Conservation (phyloP, 1,140 invertebrate species). For the Drosophila guanche region DNA sequence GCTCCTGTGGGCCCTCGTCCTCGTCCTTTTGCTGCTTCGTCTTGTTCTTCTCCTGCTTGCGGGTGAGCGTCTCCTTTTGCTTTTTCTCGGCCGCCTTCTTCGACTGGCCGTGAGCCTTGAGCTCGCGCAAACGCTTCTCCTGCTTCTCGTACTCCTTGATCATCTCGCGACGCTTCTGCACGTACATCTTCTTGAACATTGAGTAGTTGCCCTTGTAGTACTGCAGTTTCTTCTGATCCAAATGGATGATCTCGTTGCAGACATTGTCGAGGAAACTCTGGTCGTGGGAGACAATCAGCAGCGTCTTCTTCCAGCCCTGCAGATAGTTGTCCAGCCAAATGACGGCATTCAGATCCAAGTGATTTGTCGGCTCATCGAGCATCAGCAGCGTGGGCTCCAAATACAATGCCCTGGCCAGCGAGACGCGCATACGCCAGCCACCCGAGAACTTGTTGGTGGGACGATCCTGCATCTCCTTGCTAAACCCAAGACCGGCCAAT, state of each 20-base stretch:
- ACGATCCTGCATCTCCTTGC: conserved; percentile 95
- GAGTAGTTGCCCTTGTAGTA: conserved; percentile 99
- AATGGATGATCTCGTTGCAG: conserved; percentile 99
- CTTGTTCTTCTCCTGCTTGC: conserved; percentile 97
- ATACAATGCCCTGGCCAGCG: conserved; percentile 94
- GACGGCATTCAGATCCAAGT: conserved; percentile 98
- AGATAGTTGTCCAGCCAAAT: conserved; percentile 99
- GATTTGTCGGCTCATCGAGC: conserved; percentile 98
- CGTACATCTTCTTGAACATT: conserved; percentile 99
- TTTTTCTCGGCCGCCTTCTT: conserved; percentile 98
- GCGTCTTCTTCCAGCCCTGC: conserved; percentile 98
- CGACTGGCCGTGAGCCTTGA: conserved; percentile 97
- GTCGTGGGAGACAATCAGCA: conserved; percentile 99
- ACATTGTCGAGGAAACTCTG: conserved; percentile 99
- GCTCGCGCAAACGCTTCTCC: conserved; percentile 95
- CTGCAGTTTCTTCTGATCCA: conserved; percentile 96
- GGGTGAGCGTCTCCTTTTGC: conserved; percentile 94
- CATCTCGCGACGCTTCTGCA: conserved; percentile 97
- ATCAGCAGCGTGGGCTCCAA: conserved; percentile 97
- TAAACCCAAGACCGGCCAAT: conserved; percentile 98
- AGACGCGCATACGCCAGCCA: conserved; percentile 99
- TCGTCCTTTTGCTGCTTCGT: conserved; percentile 91
- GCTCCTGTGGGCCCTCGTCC: conserved; percentile 93
- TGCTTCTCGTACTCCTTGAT: conserved; percentile 99
- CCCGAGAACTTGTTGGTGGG: conserved; percentile 98